Conservation (phyloP, 2,888 invertebrate species). For the Drosophila nr. perissopoda region DNA sequence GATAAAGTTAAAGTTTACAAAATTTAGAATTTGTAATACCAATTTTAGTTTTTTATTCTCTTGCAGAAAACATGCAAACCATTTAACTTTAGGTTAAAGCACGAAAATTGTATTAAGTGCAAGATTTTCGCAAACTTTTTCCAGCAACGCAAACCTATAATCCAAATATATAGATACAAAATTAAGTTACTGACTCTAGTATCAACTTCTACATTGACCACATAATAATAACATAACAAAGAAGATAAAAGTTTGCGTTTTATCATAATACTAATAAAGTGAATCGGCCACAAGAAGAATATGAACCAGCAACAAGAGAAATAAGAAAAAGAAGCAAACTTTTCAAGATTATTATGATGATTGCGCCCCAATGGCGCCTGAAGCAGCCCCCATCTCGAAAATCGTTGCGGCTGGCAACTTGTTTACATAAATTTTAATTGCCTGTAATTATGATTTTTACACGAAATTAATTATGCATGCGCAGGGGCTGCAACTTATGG, state of each 20-base stretch:
- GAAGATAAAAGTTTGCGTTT: constrained; percentile 41
- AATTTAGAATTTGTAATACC: background rate
- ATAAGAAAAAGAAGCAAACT: constrained; percentile 31
- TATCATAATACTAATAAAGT: constrained; percentile 53
- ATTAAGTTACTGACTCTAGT: constrained; percentile 6
- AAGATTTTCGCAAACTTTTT: background rate
- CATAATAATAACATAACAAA: constrained; percentile 15
- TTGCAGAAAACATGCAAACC: background rate
- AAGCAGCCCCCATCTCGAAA: constrained; percentile 23
- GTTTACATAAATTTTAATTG: constrained; percentile 77
- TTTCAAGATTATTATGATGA: constrained; percentile 58
- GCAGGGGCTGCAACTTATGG: constrained; percentile 48
- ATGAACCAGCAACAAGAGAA: constrained; percentile 14
- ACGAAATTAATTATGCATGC: constrained; percentile 76
- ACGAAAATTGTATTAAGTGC: background rate
- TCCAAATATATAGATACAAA: background rate
- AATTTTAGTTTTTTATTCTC: background rate
- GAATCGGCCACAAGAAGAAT: constrained; percentile 42
- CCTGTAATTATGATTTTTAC: constrained; percentile 76
- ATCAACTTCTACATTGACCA: constrained; percentile 11
- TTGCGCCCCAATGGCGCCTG: constrained; percentile 57
- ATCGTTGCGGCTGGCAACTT: constrained; percentile 55
- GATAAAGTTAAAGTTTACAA: background rate
- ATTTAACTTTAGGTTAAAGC: background rate
- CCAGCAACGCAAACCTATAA: background rate